Evolutionary conservation across 2,888 invertebrate species (phyloP).

Genomic region (Cepaea hortensis): DNA sequence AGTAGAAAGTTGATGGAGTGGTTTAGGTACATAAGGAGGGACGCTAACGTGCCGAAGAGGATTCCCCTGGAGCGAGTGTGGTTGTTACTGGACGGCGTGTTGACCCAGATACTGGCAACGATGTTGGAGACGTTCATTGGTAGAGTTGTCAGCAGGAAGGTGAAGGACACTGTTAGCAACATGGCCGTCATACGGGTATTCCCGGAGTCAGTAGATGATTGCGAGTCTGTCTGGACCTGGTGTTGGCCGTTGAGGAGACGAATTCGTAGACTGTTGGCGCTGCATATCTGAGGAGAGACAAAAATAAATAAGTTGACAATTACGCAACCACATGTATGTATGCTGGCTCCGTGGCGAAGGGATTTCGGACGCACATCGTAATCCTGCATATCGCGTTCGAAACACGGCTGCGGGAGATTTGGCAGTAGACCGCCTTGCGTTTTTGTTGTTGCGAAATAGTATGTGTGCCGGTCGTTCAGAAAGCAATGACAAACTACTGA

Average conservation of each 20-base stretch:
- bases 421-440: too few species aligned
- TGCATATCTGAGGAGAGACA: constrained; percentile 31
- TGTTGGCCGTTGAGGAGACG: neutral
- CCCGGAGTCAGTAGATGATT: constrained; percentile 46
- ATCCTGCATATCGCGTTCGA: too few species aligned
- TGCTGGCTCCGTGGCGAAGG: too few species aligned
- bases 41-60: constrained; percentile 66
- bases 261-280: constrained; percentile 10
- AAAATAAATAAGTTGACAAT: too few species aligned
- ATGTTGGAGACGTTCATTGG: constrained; percentile 69
- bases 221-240: neutral
- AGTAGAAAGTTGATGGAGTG: constrained; percentile 73
- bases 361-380: too few species aligned
- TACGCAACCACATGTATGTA: too few species aligned
- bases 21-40: constrained; percentile 73
- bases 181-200: constrained; percentile 71
- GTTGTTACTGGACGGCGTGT: constrained; percentile 48
- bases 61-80: constrained; percentile 53
- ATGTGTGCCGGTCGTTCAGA: too few species aligned
- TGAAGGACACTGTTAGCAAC: constrained; percentile 72
- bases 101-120: constrained; percentile 55
- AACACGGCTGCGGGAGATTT: too few species aligned
- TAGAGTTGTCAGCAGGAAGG: constrained; percentile 71
- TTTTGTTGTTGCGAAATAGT: too few species aligned
- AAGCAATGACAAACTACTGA: too few species aligned